phyloP scores from a whole-genome alignment of 1,140 invertebrate species.

The Araneus ventricosus region DNA sequence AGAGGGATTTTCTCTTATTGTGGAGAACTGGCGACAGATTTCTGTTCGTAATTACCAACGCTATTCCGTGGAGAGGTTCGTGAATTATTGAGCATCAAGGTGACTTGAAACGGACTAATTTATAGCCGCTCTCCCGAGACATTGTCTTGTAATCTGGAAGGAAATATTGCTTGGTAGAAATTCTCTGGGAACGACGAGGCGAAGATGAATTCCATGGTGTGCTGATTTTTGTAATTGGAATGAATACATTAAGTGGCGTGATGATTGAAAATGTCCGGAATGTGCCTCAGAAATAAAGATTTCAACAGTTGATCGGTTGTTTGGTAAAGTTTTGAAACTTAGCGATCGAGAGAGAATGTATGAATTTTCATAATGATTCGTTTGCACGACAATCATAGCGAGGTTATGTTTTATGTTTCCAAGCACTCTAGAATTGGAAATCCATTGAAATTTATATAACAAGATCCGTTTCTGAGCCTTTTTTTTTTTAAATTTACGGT shows the following conservation, averaged over 20 bases:
- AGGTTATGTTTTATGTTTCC: too few species aligned
- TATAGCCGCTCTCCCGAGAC: conserved; percentile 44
- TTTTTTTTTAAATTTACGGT: too few species aligned
- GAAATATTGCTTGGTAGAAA: conserved; percentile 7
- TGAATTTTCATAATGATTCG: too few species aligned
- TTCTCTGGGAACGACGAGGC: background rate
- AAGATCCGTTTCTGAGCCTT: too few species aligned
- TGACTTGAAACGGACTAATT: conserved; percentile 70
- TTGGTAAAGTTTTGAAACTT: too few species aligned
- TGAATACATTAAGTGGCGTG: conserved; percentile 10
- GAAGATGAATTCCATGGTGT: conserved; percentile 6
- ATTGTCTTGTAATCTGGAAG: conserved; percentile 13
- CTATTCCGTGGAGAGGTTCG: conserved; percentile 2
- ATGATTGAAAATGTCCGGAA: background rate
- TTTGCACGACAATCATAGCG: too few species aligned
- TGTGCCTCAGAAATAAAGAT: too few species aligned
- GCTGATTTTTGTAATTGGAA: conserved; percentile 2
- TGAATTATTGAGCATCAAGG: conserved; percentile 68
- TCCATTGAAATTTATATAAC: too few species aligned
- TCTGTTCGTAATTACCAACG: conserved; percentile 63
- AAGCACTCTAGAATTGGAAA: too few species aligned
- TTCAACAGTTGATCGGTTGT: too few species aligned
- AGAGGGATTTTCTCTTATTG: conserved; percentile 37
- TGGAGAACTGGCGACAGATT: conserved; percentile 52
- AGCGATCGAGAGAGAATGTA: too few species aligned